phyloP scores from a whole-genome alignment of 2,113 vertebrate genomes.

The Podilymbus podiceps region DNA sequence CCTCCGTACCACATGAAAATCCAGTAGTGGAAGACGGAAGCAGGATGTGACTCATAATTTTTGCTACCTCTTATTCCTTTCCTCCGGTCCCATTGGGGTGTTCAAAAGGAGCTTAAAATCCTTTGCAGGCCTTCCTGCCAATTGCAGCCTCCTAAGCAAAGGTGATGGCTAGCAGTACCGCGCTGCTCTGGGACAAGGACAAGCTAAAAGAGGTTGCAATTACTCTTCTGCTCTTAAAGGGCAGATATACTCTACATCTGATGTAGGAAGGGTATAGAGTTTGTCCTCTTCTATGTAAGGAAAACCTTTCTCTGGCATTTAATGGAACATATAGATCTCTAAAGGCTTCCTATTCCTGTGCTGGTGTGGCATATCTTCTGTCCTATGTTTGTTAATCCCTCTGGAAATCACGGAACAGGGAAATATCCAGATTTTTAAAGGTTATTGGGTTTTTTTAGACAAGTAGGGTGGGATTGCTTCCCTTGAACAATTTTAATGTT shows the following conservation, averaged over 20 bases:
- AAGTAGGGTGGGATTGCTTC: background rate
- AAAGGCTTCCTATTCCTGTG: background rate
- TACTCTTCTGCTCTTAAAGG: background rate
- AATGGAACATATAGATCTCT: background rate
- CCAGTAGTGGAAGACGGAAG: background rate
- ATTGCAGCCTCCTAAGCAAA: background rate
- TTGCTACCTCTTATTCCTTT: background rate
- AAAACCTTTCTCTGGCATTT: background rate
- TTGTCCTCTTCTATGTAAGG: background rate
- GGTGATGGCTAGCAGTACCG: too few relatives aligned
- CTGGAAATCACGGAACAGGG: background rate
- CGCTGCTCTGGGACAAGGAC: background rate
- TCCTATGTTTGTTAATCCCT: background rate
- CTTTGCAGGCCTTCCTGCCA: background rate
- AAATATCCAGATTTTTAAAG: background rate
- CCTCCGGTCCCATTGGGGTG: rapidly evolving
- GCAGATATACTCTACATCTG: background rate
- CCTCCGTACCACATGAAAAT: background rate
- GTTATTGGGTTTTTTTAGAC: background rate
- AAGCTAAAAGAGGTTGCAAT: background rate
- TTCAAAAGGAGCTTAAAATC: background rate
- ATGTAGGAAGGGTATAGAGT: background rate
- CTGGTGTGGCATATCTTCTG: background rate
- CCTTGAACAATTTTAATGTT: background rate
- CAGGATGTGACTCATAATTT: background rate